A percentile compares a stretch with the other conserved stretches of the same genome.
Conservation (phyloP, 2,797 vertebrate species). For the Pogonophryne albipinna region DNA sequence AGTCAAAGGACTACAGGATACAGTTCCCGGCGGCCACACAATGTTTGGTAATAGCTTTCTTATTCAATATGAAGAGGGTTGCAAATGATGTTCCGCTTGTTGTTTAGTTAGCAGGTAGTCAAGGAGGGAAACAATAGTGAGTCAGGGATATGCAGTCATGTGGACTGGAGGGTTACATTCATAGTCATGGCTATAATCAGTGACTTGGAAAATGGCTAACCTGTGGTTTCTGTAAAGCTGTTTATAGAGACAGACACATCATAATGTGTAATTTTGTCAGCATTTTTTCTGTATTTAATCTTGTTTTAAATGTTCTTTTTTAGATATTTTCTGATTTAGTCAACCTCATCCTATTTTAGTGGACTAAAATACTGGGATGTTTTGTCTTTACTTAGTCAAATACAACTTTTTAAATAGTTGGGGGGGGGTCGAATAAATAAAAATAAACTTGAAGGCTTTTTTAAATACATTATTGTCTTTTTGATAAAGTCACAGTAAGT, state of each 20-base stretch:
- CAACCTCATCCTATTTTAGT: too few relatives aligned
- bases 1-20: constrained; percentile 33
- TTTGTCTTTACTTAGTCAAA: too few relatives aligned
- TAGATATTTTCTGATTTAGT: too few relatives aligned
- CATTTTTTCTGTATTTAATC: too few relatives aligned
- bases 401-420: too few relatives aligned
- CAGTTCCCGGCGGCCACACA: constrained; percentile 1
- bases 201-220: constrained; percentile 12
- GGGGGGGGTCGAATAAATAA: too few relatives aligned
- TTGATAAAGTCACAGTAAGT: too few relatives aligned
- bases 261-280: too few relatives aligned
- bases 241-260: neutral
- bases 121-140: constrained; percentile 46
- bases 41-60: constrained; percentile 1
- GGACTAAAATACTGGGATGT: too few relatives aligned
- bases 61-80: constrained; percentile 7
- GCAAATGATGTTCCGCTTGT: constrained; percentile 24
- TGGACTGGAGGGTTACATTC: constrained; percentile 55
- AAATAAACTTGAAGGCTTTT: too few relatives aligned
- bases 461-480: too few relatives aligned
- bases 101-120: constrained; percentile 45
- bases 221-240: neutral
- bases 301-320: too few relatives aligned
- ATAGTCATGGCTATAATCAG: constrained; percentile 18
- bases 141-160: constrained; percentile 53